phyloP scores from a whole-genome alignment of 1,140 invertebrate genomes.

The Hycleus phaleratus region DNA sequence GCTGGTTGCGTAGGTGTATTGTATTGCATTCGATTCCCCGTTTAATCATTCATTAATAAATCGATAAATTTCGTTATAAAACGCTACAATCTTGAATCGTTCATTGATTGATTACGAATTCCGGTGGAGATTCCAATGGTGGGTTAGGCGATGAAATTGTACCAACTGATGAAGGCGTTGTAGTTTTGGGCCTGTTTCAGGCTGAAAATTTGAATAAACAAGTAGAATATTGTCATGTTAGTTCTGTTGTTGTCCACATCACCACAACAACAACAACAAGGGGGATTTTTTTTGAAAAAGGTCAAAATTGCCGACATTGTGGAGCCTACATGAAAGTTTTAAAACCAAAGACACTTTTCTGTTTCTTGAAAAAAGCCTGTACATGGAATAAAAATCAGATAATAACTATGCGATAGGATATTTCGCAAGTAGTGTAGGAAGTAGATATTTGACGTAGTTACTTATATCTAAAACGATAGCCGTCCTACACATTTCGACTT shows the following conservation, averaged over 20 bases:
- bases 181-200: too few relatives aligned
- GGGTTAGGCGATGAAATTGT: neutral
- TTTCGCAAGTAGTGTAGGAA: constrained; percentile 21
- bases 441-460: constrained; percentile 18
- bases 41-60: too few relatives aligned
- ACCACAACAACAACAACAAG: too few relatives aligned
- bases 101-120: neutral
- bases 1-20: neutral
- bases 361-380: constrained; percentile 7
- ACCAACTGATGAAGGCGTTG: too few relatives aligned
- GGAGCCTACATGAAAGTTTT: constrained; percentile 1
- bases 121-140: neutral
- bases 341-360: neutral
- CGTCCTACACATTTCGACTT: constrained; percentile 18
- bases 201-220: too few relatives aligned
- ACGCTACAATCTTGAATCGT: too few relatives aligned
- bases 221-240: too few relatives aligned
- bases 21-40: too few relatives aligned
- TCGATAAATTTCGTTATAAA: too few relatives aligned
- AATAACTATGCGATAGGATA: constrained; percentile 8
- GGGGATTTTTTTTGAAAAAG: constrained; percentile 1
- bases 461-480: constrained; percentile 17
- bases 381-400: constrained; percentile 9
- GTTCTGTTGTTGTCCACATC: too few relatives aligned
- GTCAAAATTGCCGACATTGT: constrained; percentile 2